These are phyloP conservation scores for Sitobion miscanthi DNA, from an alignment of 1,140 invertebrate species.

Conservation along the genomic window DNA sequence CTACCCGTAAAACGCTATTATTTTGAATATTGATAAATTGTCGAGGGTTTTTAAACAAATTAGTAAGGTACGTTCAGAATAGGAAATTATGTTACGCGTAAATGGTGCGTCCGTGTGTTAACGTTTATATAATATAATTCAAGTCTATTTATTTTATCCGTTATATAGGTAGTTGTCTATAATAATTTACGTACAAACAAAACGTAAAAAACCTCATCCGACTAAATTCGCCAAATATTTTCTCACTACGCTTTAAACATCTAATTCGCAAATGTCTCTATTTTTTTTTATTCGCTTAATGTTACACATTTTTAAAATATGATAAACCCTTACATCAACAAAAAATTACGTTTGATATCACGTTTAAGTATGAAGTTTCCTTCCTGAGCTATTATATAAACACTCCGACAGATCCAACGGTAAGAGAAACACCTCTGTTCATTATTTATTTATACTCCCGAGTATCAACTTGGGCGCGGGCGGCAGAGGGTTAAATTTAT, in stretches of 20 bases:
- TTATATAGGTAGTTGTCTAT: background rate
- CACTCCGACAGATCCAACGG: background rate
- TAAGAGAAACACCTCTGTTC: background rate
- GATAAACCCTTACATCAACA: background rate
- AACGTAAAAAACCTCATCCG: background rate
- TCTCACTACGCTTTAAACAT: background rate
- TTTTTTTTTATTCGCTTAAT: background rate
- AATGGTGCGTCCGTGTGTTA: background rate
- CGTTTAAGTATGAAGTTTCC: constrained; percentile 20
- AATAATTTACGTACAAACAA: background rate
- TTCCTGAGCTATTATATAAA: background rate
- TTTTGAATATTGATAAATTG: background rate
- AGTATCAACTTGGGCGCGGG: background rate
- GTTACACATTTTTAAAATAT: background rate
- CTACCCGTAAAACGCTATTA: background rate
- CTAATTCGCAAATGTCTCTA: background rate
- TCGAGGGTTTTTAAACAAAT: background rate
- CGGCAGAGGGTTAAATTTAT: background rate
- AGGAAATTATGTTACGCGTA: background rate
- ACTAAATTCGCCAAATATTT: background rate
- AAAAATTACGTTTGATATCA: constrained; percentile 15
- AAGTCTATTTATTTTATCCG: background rate
- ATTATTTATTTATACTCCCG: background rate
- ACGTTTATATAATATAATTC: background rate
- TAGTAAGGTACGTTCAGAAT: background rate